Conservation (phyloP, 2,797 vertebrate species). For the Dromococcyx pavoninus region DNA sequence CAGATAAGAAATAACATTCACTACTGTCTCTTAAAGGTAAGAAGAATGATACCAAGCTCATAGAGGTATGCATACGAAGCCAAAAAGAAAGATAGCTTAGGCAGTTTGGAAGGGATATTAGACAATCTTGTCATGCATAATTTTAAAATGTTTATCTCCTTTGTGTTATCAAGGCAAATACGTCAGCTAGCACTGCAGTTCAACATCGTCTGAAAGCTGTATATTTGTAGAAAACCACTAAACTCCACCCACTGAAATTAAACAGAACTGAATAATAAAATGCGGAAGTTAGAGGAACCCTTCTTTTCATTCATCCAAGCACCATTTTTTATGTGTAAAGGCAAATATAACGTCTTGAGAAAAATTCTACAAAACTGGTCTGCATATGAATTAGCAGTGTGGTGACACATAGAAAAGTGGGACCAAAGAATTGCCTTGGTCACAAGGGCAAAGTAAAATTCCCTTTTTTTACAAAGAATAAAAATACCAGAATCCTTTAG, state of each 20-base stretch:
- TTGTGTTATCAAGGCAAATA: background rate
- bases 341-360: background rate
- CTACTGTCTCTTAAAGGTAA: background rate
- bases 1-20: background rate
- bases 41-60: background rate
- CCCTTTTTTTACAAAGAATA: background rate
- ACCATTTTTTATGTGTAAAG: constrained; percentile 30
- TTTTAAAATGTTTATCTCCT: background rate
- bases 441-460: background rate
- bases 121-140: background rate
- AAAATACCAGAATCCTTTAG: background rate
- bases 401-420: background rate
- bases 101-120: no score
- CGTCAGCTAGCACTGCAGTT: background rate
- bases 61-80: background rate
- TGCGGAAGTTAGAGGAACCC: background rate
- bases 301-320: background rate
- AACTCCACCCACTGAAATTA: background rate
- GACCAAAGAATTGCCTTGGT: background rate
- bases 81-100: background rate
- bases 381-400: background rate
- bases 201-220: background rate
- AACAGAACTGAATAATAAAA: background rate
- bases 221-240: background rate
- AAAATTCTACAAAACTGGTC: background rate